Base-by-base conservation (phyloP, 2,797 vertebrate genomes). In the Cephalopachus bancanus region DNA sequence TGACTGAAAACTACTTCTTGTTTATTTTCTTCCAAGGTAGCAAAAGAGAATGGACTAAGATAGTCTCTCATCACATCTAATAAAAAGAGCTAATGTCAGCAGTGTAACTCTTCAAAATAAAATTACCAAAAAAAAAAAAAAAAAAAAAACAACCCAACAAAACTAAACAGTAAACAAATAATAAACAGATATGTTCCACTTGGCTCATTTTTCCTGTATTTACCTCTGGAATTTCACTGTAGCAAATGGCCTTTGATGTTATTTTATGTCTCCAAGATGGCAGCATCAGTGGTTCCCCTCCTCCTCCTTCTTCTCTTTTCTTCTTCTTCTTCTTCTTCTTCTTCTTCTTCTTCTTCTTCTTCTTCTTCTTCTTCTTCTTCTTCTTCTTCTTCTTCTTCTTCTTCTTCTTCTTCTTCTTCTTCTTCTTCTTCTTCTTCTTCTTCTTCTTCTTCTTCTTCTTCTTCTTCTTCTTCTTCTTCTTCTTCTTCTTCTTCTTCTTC, bases 21-120 rank as follows among this genome's bases (percentile, higher is more conserved):
- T 60, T 83, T 69, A 49, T 44, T 74, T 5, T n/a, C 28, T 81
- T 24, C 44, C 9, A 37, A 86, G 59, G 16, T 11, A 75, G 74
- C 37, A 53, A 75, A 87, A 95, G 44, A 79, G 20, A 92, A 64
- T 30, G 11, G 10, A 65, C 7, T 49, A 87, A 83, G 67, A 49
- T 10, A 75, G 44, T 20, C 12, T 74, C 15, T 49, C 10, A 53
- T 75, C 30, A 69, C 14, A 26, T 72, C 33, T 81, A 83, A 20
- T 93, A 16, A 62, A 33, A 78, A 62, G 2, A 12, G 2, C 37
- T 93, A 64, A 75, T 10, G 7, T 30, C 16, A 85, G 17, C 28
- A 84, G 24, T 17, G 71, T 2, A 69, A 44, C 1, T 62, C 24
- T 79, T 87, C 7, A 10, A 60, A 96, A 64, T 9, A 26, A 44